These are phyloP conservation scores for Hemistola chrysoprasaria DNA, from an alignment of 2,888 invertebrate species.

Conservation along the genomic window DNA sequence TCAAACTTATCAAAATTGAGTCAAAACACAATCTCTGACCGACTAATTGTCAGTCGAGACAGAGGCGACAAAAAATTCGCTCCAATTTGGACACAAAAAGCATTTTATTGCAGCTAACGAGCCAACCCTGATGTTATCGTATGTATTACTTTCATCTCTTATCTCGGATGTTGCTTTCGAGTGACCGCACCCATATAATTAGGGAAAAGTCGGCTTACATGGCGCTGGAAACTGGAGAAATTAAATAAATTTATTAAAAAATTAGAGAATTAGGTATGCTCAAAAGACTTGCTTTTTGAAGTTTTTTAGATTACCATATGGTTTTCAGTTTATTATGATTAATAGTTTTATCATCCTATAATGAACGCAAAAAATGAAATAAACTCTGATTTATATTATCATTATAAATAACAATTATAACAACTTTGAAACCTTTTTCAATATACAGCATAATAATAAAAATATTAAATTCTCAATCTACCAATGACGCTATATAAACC, in stretches of 20 bases:
- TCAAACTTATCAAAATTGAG: slow-evolving; percentile 20
- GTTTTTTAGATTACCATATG: too few relatives aligned
- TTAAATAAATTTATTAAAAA: neutral
- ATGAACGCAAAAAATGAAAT: too few relatives aligned
- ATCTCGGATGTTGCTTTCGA: slow-evolving; percentile 53
- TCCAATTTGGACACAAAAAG: slow-evolving; percentile 62
- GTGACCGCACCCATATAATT: slow-evolving; percentile 70
- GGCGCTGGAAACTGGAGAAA: slow-evolving; percentile 16
- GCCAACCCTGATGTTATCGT: slow-evolving; percentile 70
- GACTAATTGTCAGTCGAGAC: slow-evolving; percentile 72
- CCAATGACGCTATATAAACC: slow-evolving; percentile 45
- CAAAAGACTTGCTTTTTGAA: too few relatives aligned
- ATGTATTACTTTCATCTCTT: slow-evolving; percentile 78
- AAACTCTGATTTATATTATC: too few relatives aligned
- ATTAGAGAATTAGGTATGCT: too few relatives aligned
- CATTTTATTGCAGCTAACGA: slow-evolving; percentile 74
- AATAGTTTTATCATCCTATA: too few relatives aligned
- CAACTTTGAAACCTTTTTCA: too few relatives aligned
- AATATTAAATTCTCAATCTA: neutral
- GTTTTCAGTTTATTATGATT: too few relatives aligned
- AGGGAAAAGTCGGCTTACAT: slow-evolving; percentile 54
- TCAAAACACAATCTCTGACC: slow-evolving; percentile 48
- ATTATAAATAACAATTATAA: too few relatives aligned
- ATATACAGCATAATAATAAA: too few relatives aligned
- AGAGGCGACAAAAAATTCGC: slow-evolving; percentile 72